These are phyloP conservation scores for Brachionus calyciflorus DNA, from an alignment of 1,140 invertebrate genomes.

Conservation along the genomic window DNA sequence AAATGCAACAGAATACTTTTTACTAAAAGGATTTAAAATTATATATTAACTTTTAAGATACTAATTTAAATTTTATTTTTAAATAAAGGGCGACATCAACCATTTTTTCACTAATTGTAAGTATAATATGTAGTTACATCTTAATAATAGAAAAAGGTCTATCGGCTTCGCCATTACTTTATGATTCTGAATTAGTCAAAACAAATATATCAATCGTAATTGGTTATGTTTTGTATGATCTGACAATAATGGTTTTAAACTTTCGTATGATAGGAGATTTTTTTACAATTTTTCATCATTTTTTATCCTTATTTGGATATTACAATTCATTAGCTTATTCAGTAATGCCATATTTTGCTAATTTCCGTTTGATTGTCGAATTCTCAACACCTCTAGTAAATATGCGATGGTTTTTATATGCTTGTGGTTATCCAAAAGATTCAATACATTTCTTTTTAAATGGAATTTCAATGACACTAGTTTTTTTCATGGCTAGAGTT, in stretches of 20 bases:
- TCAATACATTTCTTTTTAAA: slow-evolving; percentile 53
- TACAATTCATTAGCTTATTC: slow-evolving; percentile 55
- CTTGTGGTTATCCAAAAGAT: slow-evolving; percentile 52
- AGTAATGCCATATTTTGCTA: slow-evolving; percentile 56
- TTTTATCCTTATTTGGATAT: slow-evolving; percentile 55
- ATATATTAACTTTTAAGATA: neutral
- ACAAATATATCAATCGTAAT: slow-evolving; percentile 42
- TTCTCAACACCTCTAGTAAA: slow-evolving; percentile 60
- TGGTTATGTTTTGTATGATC: slow-evolving; percentile 50
- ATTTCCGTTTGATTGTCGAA: slow-evolving; percentile 56
- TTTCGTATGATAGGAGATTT: slow-evolving; percentile 55
- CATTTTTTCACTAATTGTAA: slow-evolving; percentile 53
- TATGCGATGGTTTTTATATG: slow-evolving; percentile 56
- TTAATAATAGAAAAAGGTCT: slow-evolving; percentile 54
- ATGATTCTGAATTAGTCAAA: slow-evolving; percentile 40
- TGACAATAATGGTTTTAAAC: slow-evolving; percentile 53
- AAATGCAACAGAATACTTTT: too few relatives aligned
- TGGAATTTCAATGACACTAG: slow-evolving; percentile 55
- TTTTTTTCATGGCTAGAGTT: slow-evolving; percentile 55
- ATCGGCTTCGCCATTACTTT: slow-evolving; percentile 53
- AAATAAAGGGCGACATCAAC: slow-evolving; percentile 50
- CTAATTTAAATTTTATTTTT: neutral
- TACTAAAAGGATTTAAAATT: too few relatives aligned
- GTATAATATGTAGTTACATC: slow-evolving; percentile 54
- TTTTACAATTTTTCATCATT: slow-evolving; percentile 56